Evolutionary conservation across 2,113 vertebrate genomes (phyloP), one percentile per base, ranked within the genome.

Genomic region (Aplodontia rufa): DNA sequence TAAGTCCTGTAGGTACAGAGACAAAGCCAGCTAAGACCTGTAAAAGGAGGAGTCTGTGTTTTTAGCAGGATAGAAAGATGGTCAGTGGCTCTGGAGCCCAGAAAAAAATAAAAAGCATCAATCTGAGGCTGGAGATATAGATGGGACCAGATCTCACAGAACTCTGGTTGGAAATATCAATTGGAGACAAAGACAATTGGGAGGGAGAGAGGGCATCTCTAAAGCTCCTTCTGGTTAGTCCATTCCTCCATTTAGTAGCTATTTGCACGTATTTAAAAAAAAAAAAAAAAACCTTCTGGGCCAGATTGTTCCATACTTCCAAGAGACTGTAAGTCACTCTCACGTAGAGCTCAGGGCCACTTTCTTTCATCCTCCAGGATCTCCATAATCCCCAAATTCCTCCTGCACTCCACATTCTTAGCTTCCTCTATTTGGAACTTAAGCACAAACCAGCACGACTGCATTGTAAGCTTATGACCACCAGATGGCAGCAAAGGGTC

Each of bases 401-500:
- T 88, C 45, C 19, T 0, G 0, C 11, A 47, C 2, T 24, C 16
- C 20, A 42, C 16, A 12, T 30, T 84, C 30, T 94, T 16, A 10
- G 5, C 49, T 90, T 68, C 6, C 24, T 17, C 62, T n/a, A 37
- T 30, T 94, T 60, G 60, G 14, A 55, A 47, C 35, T 76, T 20
- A 13, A 47, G 5, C 42, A 40, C 42, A 49, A 81, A 69, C 5
- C 24, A 26, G 35, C 3, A 30, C 30, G 93, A 8, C 32, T 94
- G 95, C 42, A 87, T 0, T 90, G 26, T 20, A 47, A 47, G n/a
- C 6, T 2, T 62, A 12, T 53, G 53, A 20, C 90, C 97, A 96
- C 87, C 51, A 71, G 96, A 20, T 79, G 97, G 93, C 96, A 95
- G 94, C 91, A 96, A 64, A 96, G 78, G 28, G 55, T 68, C 76